A percentile compares a stretch with the other conserved stretches of the same genome.
These are phyloP conservation scores for Epizoanthus scotinus DNA, from an alignment of 92 coral and sea anemone species.

Conservation along the genomic window DNA sequence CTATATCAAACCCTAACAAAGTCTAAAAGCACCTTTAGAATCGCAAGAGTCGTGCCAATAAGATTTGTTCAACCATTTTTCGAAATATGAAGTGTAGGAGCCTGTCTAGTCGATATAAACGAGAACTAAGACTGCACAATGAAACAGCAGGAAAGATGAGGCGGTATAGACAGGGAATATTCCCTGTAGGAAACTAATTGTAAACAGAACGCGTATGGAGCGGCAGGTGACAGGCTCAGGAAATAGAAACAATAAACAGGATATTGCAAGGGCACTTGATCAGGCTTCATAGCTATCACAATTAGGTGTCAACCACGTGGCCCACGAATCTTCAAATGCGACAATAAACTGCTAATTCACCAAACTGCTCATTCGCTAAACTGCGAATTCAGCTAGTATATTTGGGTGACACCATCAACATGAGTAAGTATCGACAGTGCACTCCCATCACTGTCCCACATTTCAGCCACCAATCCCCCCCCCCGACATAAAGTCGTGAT, in stretches of 20 bases:
- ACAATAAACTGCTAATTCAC: too few species aligned
- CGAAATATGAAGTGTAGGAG: not conserved
- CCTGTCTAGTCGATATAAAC: not conserved
- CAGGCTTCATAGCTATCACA: too few species aligned
- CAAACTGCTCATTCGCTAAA: too few species aligned
- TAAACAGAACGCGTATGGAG: conserved; percentile 6
- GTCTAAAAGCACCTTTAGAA: not conserved
- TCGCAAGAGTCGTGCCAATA: not conserved
- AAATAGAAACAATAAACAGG: not conserved
- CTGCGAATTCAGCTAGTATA: too few species aligned
- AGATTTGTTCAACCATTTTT: not conserved
- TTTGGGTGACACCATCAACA: too few species aligned
- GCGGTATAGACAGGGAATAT: not conserved
- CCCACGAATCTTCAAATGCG: too few species aligned
- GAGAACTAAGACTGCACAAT: conserved; percentile 13
- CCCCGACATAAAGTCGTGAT: too few species aligned
- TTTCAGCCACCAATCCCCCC: too few species aligned
- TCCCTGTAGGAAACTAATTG: not conserved
- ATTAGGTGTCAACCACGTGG: too few species aligned
- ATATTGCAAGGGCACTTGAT: not conserved
- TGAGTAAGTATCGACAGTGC: too few species aligned
- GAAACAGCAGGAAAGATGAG: not conserved
- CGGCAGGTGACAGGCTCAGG: not conserved
- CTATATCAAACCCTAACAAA: not conserved
- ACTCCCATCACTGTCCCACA: too few species aligned